A percentile compares a stretch with the other conserved stretches of the same genome.
Conservation (phyloP, 2,888 invertebrate species). For the Mechanitis messenoides region DNA sequence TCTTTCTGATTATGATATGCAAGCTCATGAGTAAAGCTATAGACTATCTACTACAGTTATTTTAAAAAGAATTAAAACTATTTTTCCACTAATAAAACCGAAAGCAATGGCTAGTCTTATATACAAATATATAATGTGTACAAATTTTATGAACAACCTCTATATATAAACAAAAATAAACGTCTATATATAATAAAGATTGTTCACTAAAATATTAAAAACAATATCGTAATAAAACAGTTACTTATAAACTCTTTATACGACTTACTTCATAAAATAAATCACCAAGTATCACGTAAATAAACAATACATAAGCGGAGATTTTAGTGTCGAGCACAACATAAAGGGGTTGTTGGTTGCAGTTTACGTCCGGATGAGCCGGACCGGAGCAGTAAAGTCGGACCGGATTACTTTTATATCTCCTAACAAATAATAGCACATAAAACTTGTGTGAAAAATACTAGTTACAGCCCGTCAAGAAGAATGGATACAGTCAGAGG, state of each 20-base stretch:
- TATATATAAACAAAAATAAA: too few species aligned
- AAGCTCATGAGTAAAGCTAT: too few species aligned
- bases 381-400: constrained; percentile 55
- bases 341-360: constrained; percentile 62
- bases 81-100: too few species aligned
- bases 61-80: too few species aligned
- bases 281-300: constrained; percentile 35
- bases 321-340: constrained; percentile 64
- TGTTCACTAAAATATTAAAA: neutral
- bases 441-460: constrained; percentile 76
- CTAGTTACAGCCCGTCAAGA: constrained; percentile 59
- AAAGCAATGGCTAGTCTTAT: too few species aligned
- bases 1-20: too few species aligned
- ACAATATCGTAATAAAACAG: constrained; percentile 8
- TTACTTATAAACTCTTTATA: constrained; percentile 18
- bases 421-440: constrained; percentile 75
- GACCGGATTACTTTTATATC: constrained; percentile 70
- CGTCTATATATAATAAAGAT: neutral
- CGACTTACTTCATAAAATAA: constrained; percentile 17
- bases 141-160: too few species aligned
- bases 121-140: too few species aligned
- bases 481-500: constrained; percentile 46
- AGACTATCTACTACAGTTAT: too few species aligned
- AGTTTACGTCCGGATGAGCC: constrained; percentile 54
- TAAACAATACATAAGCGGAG: constrained; percentile 61